phyloP scores from a whole-genome alignment of 1,140 invertebrate species.

The Meteorus sp. region DNA sequence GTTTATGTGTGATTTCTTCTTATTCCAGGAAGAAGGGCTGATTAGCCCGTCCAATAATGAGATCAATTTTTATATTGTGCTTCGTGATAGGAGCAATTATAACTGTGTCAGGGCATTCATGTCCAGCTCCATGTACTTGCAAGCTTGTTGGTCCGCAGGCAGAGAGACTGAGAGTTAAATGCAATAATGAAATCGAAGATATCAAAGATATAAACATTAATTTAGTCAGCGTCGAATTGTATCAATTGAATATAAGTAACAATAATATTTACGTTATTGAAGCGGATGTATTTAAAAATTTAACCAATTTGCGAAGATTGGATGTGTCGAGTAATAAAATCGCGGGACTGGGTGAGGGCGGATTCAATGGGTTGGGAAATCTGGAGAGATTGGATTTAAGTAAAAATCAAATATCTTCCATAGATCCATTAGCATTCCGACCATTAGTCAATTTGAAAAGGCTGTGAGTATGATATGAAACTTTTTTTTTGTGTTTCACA shows the following conservation, averaged over 20 bases:
- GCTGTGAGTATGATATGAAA: constrained; percentile 54
- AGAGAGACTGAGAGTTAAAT: constrained; percentile 50
- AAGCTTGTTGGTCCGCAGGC: constrained; percentile 50
- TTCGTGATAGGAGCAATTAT: constrained; percentile 2
- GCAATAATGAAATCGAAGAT: constrained; percentile 42
- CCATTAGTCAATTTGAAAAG: constrained; percentile 69
- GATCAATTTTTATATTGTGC: background rate
- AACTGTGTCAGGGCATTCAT: constrained; percentile 20
- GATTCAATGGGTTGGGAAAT: constrained; percentile 66
- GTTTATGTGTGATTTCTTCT: too few species aligned
- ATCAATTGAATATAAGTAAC: constrained; percentile 68
- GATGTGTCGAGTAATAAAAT: constrained; percentile 71
- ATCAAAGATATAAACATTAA: constrained; percentile 48
- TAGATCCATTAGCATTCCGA: constrained; percentile 74
- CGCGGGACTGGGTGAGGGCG: constrained; percentile 64
- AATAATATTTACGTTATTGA: constrained; percentile 77
- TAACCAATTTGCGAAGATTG: constrained; percentile 69
- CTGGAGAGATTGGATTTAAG: constrained; percentile 74
- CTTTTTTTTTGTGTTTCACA: too few species aligned
- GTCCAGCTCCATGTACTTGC: constrained; percentile 48
- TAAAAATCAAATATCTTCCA: constrained; percentile 73
- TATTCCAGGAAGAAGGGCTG: background rate
- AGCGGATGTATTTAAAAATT: constrained; percentile 71
- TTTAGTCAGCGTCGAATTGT: constrained; percentile 46
- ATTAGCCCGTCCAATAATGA: constrained; percentile 5